A percentile compares a stretch with the other conserved stretches of the same genome.
Conservation (phyloP, 2,888 invertebrate species). For the Carcina quercana region DNA sequence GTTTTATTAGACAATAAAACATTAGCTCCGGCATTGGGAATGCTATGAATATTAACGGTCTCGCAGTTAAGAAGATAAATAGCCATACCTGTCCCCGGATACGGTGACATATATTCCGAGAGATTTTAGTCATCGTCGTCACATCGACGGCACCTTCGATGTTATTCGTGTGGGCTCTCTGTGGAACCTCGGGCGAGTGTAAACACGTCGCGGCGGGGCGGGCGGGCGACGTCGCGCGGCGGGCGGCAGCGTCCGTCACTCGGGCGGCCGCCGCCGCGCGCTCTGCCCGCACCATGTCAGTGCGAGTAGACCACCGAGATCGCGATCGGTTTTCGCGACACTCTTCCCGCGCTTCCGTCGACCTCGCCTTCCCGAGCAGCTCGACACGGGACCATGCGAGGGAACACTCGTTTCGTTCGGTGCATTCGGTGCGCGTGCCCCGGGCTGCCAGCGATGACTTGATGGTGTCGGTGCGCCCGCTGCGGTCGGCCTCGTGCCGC, state of each 20-base stretch:
- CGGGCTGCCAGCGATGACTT: conserved; percentile 64
- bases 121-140: conserved; percentile 26
- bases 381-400: conserved; percentile 62
- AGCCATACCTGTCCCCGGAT: conserved; percentile 42
- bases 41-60: conserved; percentile 42
- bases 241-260: conserved; percentile 12
- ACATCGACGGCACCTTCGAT: conserved; percentile 41
- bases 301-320: conserved; percentile 64
- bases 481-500: conserved; percentile 64
- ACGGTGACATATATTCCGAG: conserved; percentile 39
- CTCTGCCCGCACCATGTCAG: conserved; percentile 68
- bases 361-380: conserved; percentile 56
- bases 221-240: conserved; percentile 21
- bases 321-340: conserved; percentile 67
- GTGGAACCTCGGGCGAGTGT: conserved; percentile 57
- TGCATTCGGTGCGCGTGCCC: conserved; percentile 64
- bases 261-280: conserved; percentile 60
- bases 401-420: conserved; percentile 64
- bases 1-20: too few species aligned
- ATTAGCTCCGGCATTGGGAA: conserved; percentile 8
- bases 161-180: conserved; percentile 60
- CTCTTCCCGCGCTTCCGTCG: conserved; percentile 68
- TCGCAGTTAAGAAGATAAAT: conserved; percentile 31
- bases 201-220: conserved; percentile 54
- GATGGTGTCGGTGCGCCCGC: conserved; percentile 64